Percentiles rank a stretch among this genome's conserved stretches.
Conservation (phyloP, 2,797 vertebrate genomes). For the Pangasius sanitwongsei region DNA sequence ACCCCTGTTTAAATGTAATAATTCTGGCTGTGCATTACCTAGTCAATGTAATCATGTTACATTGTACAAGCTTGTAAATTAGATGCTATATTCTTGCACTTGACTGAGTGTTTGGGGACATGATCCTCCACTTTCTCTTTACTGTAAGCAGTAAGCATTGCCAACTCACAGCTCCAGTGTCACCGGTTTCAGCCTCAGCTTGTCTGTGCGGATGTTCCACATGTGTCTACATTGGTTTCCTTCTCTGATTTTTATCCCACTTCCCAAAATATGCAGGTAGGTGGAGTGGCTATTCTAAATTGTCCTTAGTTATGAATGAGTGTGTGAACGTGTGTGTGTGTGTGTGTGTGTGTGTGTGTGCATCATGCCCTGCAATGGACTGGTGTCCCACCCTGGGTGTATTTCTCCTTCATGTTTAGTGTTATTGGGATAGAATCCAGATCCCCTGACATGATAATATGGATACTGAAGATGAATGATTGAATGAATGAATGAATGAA, state of each 20-base stretch:
- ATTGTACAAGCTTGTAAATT: constrained; percentile 14
- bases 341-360: not conserved
- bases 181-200: not conserved
- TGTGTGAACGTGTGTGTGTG: not conserved
- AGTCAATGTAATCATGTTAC: not conserved
- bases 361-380: not conserved
- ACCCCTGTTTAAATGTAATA: not conserved
- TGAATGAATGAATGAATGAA: not conserved
- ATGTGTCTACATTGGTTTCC: not conserved
- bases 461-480: not conserved
- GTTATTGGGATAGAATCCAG: not conserved
- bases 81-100: not conserved
- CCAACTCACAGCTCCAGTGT: not conserved
- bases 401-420: not conserved
- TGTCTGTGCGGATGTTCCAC: not conserved
- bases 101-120: not conserved
- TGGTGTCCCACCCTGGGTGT: not conserved
- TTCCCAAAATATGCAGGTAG: not conserved
- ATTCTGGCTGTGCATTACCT: not conserved
- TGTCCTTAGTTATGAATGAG: not conserved
- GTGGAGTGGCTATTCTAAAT: not conserved
- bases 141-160: not conserved
- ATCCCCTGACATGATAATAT: not conserved
- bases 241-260: not conserved
- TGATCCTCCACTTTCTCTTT: not conserved